Base-by-base conservation (phyloP, 1,140 invertebrate genomes). In the Uloborus diversus region DNA sequence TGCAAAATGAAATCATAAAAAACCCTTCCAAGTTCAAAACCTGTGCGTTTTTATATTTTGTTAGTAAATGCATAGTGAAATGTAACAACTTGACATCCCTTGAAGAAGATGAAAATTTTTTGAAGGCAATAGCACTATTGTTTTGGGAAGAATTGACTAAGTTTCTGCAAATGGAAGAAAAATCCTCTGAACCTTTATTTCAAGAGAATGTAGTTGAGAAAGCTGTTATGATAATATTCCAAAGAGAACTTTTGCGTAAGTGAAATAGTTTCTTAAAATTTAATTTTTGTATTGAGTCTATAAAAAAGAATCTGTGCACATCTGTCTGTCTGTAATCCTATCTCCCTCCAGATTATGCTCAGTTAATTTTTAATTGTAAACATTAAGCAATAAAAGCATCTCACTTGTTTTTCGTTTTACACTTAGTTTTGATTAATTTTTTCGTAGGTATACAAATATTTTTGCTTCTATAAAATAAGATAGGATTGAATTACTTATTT, bases 41-140 rank as follows among this genome's bases (percentile, higher is more conserved):
- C 20, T 17, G 25, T 3, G 14, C 20, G 20, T 75, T 64, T 47
- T 4, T 75, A 3, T 64, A 64, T n/a, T 42, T 75, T 49, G 47
- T 20, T 3, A 75, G 71, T 64, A 75, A 35, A 62, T 75, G 71
- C 30, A 4, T 75, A 4, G 27, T n/a, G 27, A 30, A 30, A 9
- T 9, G 35, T 47, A 7, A 56, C 11, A 35, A n/a, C 11, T 20
- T 23, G 32, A 28, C 3, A 42, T 61, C n/a, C n/a, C n/a, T n/a
- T n/a, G 28, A 64, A 35, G 20, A 32, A 33, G 57, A 75, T 51
- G 13, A 23, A 23, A 17, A 23, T 14, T 75, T 64, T 53, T 59
- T 59, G 20, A 42, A 33, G 27, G 11, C 27, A 5, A 75, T 75
- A 23, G 27, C 42, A 20, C 47, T 35, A 11, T 42, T 17, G 13